Conservation (phyloP, 2,888 invertebrate species). For the Lepeophtheirus nordmannii region DNA sequence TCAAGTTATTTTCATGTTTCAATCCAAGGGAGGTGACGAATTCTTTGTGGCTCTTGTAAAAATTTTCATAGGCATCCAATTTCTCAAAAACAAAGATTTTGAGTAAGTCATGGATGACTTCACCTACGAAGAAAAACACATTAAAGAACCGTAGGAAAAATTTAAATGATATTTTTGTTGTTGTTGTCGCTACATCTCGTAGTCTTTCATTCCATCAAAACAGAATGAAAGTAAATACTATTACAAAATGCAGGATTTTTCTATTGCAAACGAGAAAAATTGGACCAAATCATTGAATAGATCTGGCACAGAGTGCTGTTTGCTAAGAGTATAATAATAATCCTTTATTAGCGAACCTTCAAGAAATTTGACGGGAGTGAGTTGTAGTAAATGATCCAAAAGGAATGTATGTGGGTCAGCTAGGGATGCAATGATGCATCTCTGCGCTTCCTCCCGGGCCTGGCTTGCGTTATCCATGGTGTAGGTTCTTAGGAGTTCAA, state of each 20-base stretch:
- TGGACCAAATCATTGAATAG: neutral
- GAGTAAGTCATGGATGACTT: conserved; percentile 80
- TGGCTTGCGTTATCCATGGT: conserved; percentile 92
- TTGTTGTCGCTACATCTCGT: neutral
- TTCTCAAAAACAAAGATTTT: conserved; percentile 90
- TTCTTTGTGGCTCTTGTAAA: conserved; percentile 64
- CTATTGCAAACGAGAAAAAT: neutral
- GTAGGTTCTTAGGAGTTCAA: conserved; percentile 86
- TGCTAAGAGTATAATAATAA: neutral
- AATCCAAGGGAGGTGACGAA: conserved; percentile 38
- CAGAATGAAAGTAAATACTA: neutral
- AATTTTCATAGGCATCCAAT: conserved; percentile 72
- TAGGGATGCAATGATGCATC: conserved; percentile 85
- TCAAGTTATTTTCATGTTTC: conserved; percentile 82
- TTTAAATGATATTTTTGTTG: neutral
- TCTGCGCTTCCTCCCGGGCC: conserved; percentile 88
- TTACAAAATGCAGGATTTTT: neutral
- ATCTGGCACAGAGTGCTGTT: neutral
- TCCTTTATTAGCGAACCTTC: no score
- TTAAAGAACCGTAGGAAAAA: no score
- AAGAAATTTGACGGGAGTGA: conserved; percentile 85
- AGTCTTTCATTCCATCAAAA: neutral
- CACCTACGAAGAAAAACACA: conserved; percentile 49
- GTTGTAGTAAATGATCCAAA: conserved; percentile 74
- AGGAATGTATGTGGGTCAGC: conserved; percentile 90